Evolutionary conservation across 30 jellyfish, hydroid and myxozoan species (phyloP).

Genomic region (Sanderia malayensis): DNA sequence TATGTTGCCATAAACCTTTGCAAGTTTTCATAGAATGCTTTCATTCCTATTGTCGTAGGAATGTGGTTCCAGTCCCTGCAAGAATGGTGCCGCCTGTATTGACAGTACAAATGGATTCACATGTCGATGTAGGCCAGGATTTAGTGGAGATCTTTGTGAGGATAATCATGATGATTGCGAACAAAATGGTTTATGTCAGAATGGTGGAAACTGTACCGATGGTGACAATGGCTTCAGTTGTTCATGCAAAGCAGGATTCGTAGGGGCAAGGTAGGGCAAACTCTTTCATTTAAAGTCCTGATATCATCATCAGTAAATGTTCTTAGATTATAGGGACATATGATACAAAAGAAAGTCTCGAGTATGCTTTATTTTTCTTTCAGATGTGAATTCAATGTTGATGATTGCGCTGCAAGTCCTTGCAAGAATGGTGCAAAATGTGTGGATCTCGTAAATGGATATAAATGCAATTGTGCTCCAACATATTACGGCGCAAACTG

Average conservation of each 20-base stretch:
- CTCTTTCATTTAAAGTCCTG: too few relatives aligned
- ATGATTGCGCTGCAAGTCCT: constrained; percentile 94
- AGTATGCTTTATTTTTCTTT: background rate
- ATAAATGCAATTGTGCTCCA: constrained; percentile 84
- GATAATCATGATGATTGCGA: constrained; percentile 85
- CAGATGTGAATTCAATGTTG: constrained; percentile 80
- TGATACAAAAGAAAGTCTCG: too few relatives aligned
- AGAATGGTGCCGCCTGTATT: constrained; percentile 72
- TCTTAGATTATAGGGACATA: too few relatives aligned
- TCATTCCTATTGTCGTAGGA: constrained; percentile 58
- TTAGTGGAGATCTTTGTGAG: constrained; percentile 75
- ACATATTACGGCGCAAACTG: constrained; percentile 82
- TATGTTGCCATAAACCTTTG: too few relatives aligned
- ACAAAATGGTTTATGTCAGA: constrained; percentile 66
- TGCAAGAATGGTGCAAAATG: constrained; percentile 95
- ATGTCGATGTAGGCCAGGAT: constrained; percentile 84
- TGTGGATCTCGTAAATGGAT: constrained; percentile 77
- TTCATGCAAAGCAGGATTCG: constrained; percentile 80
- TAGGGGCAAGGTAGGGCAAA: constrained; percentile 93
- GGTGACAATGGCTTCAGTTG: constrained; percentile 77
- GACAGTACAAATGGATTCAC: constrained; percentile 86
- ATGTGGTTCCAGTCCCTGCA: constrained; percentile 92
- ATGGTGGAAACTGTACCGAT: constrained; percentile 91
- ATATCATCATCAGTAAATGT: too few relatives aligned
- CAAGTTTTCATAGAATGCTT: too few relatives aligned